Percentiles rank a stretch among this genome's conserved stretches.
phyloP scores from a whole-genome alignment of 2,113 vertebrate genomes.

The Grus americana region DNA sequence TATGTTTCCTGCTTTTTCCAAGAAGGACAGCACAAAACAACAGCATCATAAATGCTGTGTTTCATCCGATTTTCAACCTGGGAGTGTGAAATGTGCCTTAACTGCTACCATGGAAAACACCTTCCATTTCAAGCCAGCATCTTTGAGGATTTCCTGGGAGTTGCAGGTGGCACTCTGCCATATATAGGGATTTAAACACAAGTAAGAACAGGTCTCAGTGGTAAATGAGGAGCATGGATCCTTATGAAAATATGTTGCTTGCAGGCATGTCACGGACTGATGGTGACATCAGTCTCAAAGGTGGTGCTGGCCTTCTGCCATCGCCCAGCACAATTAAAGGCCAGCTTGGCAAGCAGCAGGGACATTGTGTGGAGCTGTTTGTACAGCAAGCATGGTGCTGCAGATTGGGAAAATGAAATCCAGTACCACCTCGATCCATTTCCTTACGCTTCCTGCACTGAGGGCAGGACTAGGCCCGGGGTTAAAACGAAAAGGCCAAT shows the following conservation, averaged over 20 bases:
- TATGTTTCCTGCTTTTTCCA: background rate
- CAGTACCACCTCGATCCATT: background rate
- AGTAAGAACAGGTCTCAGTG: background rate
- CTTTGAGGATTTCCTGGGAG: background rate
- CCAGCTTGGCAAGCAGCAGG: background rate
- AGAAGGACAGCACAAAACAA: background rate
- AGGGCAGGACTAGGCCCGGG: background rate
- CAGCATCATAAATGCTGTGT: background rate
- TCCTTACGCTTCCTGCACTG: background rate
- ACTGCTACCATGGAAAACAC: background rate
- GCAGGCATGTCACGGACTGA: background rate
- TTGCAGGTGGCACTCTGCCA: background rate
- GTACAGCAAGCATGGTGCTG: background rate
- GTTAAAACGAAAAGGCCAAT: background rate
- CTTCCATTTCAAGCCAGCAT: background rate
- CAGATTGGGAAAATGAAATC: background rate
- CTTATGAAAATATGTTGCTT: background rate
- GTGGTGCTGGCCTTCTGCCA: slow-evolving; percentile 21
- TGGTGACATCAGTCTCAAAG: background rate
- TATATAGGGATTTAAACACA: background rate
- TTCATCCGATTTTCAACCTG: background rate
- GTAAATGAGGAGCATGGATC: background rate
- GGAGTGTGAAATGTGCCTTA: background rate
- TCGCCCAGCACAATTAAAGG: background rate
- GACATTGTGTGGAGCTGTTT: background rate